Percentiles rank a stretch among this genome's conserved stretches.
Evolutionary conservation across 2,113 vertebrate genomes (phyloP).

Genomic region (Burhinus oedicnemus): DNA sequence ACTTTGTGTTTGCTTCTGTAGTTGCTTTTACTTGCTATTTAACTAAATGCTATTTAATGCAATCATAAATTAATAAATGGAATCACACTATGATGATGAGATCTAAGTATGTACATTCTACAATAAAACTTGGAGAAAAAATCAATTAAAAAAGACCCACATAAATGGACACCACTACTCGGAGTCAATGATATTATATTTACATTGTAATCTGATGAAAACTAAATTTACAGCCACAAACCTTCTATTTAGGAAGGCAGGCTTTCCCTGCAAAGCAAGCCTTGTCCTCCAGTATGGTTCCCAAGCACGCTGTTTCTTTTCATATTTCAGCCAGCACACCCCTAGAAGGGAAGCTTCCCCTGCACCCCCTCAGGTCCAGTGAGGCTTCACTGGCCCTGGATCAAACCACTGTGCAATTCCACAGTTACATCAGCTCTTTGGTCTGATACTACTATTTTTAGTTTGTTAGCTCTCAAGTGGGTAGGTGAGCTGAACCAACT

Average conservation of each 20-base stretch:
- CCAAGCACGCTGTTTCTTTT: background rate
- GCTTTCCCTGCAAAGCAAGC: background rate
- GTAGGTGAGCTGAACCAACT: background rate
- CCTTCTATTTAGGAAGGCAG: background rate
- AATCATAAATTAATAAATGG: background rate
- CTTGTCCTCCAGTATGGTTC: background rate
- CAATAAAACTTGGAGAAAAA: background rate
- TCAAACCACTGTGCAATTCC: rapidly evolving
- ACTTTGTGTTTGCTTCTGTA: background rate
- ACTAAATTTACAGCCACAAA: background rate
- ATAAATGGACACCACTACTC: background rate
- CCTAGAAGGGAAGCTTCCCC: background rate
- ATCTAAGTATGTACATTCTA: background rate
- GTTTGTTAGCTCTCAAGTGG: background rate
- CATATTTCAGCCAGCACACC: background rate
- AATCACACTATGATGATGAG: background rate
- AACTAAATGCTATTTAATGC: background rate
- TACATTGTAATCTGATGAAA: background rate
- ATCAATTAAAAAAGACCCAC: background rate
- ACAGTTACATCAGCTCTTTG: background rate
- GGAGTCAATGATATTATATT: background rate
- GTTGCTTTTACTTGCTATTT: background rate
- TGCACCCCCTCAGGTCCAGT: rapidly evolving
- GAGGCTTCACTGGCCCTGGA: background rate
- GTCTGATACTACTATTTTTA: background rate